Base-by-base conservation (phyloP, 2,888 invertebrate species). In the Sesia bembeciformis region DNA sequence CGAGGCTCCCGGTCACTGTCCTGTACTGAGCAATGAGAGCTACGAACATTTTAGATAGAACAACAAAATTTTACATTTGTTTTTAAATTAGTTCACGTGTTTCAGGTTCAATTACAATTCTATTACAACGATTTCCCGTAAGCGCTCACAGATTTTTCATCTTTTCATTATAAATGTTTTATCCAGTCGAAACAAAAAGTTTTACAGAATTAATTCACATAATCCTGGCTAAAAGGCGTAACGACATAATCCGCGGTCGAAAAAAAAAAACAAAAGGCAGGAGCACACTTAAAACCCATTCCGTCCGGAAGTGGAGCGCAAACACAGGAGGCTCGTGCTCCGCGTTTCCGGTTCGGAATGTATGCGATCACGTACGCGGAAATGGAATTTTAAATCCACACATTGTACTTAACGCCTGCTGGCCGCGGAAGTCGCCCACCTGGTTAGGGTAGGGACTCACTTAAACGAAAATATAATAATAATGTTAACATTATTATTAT, bases 311-410 rank as follows among this genome's bases (percentile, higher is more conserved):
- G 54, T 52, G 52, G 53, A 55, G 57, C 56, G 58, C 55, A 60
- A 62, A 63, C 60, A 60, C 55, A 52, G 54, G 8, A 60, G 63
- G 66, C 66, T 64, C 58, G 53, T 58, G 42, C 49, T 39, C 58
- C 63, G 65, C 60, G 66, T 66, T 61, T 62, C 76, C 80, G 76
- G 78, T 72, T 76, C 77, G 79, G 78, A 84, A 81, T 73, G 74
- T 72, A 73, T 71, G 72, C 71, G 81, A 82, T 80, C 84, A 77
- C 78, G 78, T 75, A 57, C 65, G 57, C 74, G 82, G 84, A 84
- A 85, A 86, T 84, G 81, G 84, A 84, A 84, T 85, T 85, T 85
- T 84, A 84, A 86, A 86, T 84, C 76, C 70, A 65, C 75, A 75
- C 76, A 73, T 78, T 76, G 78, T 77, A 71, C 72, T 78, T 79